Percentiles rank a stretch among this genome's conserved stretches.
Evolutionary conservation across 1,140 invertebrate species (phyloP).

Genomic region (Lordiphosa mommai): DNA sequence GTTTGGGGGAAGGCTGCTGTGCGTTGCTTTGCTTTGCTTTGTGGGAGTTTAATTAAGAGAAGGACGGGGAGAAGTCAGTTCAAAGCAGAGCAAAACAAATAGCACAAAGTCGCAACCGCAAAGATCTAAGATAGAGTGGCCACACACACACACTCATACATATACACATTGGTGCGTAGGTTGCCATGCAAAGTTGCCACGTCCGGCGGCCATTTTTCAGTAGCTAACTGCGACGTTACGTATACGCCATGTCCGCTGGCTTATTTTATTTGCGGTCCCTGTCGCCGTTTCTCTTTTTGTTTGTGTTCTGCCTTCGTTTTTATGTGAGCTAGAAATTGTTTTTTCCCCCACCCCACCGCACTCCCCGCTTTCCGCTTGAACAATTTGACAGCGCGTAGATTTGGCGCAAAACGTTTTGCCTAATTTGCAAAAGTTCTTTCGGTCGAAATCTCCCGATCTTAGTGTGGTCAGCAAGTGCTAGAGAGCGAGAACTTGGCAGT

Average conservation of each 20-base stretch:
- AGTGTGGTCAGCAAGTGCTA: conserved; percentile 40
- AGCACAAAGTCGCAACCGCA: conserved; percentile 58
- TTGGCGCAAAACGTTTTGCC: conserved; percentile 76
- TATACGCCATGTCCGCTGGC: conserved; percentile 60
- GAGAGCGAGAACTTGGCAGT: conserved; percentile 10
- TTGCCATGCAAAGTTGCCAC: conserved; percentile 50
- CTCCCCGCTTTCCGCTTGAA: conserved; percentile 58
- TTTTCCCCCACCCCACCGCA: conserved; percentile 1
- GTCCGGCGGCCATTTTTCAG: conserved; percentile 66
- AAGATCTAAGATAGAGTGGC: conserved; percentile 50
- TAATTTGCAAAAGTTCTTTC: conserved; percentile 69
- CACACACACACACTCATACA: conserved; percentile 11
- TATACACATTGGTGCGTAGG: conserved; percentile 23
- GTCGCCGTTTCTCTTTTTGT: neutral
- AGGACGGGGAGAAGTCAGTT: conserved; percentile 39
- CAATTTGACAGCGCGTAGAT: conserved; percentile 76
- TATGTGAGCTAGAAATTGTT: conserved; percentile 45
- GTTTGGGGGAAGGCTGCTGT: conserved; percentile 17
- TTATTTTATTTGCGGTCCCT: conserved; percentile 65
- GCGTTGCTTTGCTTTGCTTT: too few species aligned
- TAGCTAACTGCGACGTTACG: conserved; percentile 56
- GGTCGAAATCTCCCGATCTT: conserved; percentile 24
- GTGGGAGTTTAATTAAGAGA: conserved; percentile 59
- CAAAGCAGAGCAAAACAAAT: conserved; percentile 69
- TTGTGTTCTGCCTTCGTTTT: conserved; percentile 40